Base-by-base conservation (phyloP, 92 coral and sea anemone species). In the Zoanthus sociatus region DNA sequence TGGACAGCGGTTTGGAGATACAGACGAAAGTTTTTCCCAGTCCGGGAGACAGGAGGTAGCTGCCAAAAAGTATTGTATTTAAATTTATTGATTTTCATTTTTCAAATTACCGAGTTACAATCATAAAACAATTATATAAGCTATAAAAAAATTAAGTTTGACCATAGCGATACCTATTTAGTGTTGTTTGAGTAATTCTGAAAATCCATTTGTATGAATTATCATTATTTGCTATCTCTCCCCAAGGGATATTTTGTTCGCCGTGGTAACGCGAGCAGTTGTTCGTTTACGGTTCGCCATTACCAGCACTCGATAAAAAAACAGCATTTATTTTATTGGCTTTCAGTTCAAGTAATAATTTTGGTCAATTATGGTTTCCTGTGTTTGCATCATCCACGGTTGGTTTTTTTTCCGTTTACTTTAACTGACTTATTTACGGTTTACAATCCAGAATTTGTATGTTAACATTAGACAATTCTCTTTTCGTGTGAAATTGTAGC, bases 251-350 rank as follows among this genome's bases (percentile, higher is more conserved):
- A 26, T 20, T 61, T 66, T 81, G 48, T 63, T 81, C 61, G 75
- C 73, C 85, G 26, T 81, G 85, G 85, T 45, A 17, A 81, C 85
- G 85, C 58, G 85, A 66, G 85, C 85, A 64, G 45, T 58, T 46
- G 76, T 63, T 67, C 75, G 47, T 50, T 60, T 61, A 18, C 84
- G 45, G 60, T 21, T 64, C 74, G 56, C 60, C 68, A 51, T 7
- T 45, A 46, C 16, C 0, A 37, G 14, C 6, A 12, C 5, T 20
- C 9, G 2, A 30, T 15, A 9, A 31, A 20, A 7, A 63, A 63
- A 3, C 5, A 63, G 9, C 4, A 4, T 37, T 4, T 37, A 2
- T 63, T 63, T 8, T 16, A n/a, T 3, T 17, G 55, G 55, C 12
- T 50, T 50, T 50, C 9, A 50, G 4, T 63, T 63, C 20, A 17